Percentiles rank a stretch among this genome's conserved stretches.
Evolutionary conservation across 2,888 invertebrate genomes (phyloP).

Genomic region (Nomada ferruginata): DNA sequence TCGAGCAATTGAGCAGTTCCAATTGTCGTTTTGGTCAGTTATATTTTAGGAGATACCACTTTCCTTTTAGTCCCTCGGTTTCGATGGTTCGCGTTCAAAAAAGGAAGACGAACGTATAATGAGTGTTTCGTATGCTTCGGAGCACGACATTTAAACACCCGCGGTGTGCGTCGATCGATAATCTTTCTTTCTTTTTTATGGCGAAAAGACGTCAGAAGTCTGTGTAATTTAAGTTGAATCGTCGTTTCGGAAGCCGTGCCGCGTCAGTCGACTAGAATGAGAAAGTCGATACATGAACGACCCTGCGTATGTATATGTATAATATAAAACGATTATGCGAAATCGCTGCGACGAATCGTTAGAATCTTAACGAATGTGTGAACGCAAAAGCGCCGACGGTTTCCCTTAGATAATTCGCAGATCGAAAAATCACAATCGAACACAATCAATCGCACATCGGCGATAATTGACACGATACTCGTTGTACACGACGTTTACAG

Average conservation of each 20-base stretch:
- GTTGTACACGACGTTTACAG: slow-evolving; percentile 25
- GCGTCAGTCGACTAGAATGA: slow-evolving; percentile 32
- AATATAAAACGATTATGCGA: slow-evolving; percentile 21
- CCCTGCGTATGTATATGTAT: not conserved
- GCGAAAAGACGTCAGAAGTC: slow-evolving; percentile 23
- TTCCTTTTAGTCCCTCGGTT: not conserved
- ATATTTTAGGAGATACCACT: not conserved
- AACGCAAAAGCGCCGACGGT: not conserved
- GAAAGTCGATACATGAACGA: slow-evolving; percentile 1
- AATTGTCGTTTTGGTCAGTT: not conserved
- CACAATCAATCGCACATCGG: slow-evolving; percentile 8
- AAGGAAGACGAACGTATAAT: not conserved
- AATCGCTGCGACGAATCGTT: slow-evolving; percentile 32
- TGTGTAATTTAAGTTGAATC: slow-evolving; percentile 36
- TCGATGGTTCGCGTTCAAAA: not conserved
- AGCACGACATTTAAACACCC: not conserved
- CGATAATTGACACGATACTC: slow-evolving; percentile 1
- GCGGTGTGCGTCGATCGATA: not conserved
- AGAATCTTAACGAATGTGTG: not conserved
- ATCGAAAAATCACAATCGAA: slow-evolving; percentile 4
- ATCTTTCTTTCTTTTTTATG: not conserved
- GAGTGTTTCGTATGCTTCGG: not conserved
- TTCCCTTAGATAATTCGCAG: not conserved
- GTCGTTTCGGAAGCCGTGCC: slow-evolving; percentile 8
- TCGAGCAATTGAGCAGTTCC: too few species aligned